Base-by-base conservation (phyloP, 2,113 vertebrate genomes). In the Pitta sordida region DNA sequence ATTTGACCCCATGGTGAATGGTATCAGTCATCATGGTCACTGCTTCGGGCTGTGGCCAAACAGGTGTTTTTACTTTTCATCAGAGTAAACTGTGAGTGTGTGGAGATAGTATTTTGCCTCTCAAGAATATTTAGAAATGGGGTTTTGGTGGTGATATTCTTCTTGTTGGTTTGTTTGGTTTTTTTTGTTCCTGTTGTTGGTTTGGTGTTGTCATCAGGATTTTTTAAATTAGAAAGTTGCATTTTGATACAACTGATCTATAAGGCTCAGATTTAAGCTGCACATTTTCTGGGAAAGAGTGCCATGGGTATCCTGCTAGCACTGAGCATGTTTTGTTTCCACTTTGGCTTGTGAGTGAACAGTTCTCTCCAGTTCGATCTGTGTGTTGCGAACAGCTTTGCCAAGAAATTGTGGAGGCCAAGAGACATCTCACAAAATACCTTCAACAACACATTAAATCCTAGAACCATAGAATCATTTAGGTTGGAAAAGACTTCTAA, bases 131-230 rank as follows among this genome's bases (percentile, higher is more conserved):
- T 39, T 67, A 34, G 7, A 76, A 5, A 27, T 20, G 10, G 17
- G 1, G 0, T 19, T 73, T 84, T 71, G 27, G 10, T n/a, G 7
- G 4, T 62, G 15, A 3, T 21, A 6, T 12, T 58, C 32, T 11
- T n/a, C 13, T 15, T 58, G 55, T 29, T 70, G 44, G 15, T 32
- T 7, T 64, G 43, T n/a, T n/a, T n/a, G 13, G 14, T 4, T 56
- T 22, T 59, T 86, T 78, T 39, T 30, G 46, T 20, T 36, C 9
- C 17, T 70, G 24, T 13, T 56, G 32, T 16, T 62, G 34, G 10
- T 1, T 80, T 88, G 43, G 9, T 43, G 19, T 16, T 73, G 30
- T 21, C 29, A 7, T 7, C 56, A 43, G 16, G 10, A 7, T 73
- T 43, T 68, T 86, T 78, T 39, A 27, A 82, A 63, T 70, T 46